These are phyloP conservation scores for Macrophya annulata DNA, from an alignment of 2,888 invertebrate species.

Conservation along the genomic window DNA sequence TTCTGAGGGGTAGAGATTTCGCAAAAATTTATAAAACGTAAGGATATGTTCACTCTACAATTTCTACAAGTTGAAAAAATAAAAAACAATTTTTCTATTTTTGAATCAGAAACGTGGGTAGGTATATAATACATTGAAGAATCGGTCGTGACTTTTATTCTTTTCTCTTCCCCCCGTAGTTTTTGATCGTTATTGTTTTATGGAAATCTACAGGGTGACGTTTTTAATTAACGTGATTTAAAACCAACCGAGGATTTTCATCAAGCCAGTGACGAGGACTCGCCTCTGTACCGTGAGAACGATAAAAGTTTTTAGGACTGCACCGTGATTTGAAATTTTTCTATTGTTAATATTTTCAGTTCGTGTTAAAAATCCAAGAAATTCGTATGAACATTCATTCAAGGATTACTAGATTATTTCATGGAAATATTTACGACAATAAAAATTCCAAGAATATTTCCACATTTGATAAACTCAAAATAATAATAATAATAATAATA, in stretches of 20 bases:
- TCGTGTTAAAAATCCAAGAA: constrained; percentile 21
- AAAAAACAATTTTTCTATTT: neutral
- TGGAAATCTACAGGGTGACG: constrained; percentile 68
- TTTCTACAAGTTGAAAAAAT: neutral
- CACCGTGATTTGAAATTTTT: constrained; percentile 49
- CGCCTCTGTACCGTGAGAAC: constrained; percentile 62
- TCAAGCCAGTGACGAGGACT: constrained; percentile 12
- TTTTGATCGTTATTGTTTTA: constrained; percentile 57
- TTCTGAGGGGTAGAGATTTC: neutral
- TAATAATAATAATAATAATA: no score
- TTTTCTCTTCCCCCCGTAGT: neutral
- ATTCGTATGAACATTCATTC: constrained; percentile 59
- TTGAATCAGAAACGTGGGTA: neutral
- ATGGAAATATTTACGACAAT: constrained; percentile 54
- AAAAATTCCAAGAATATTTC: constrained; percentile 40
- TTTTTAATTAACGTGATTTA: constrained; percentile 72
- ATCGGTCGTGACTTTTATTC: neutral
- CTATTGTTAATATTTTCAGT: constrained; percentile 42
- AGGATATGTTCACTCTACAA: neutral
- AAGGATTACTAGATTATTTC: constrained; percentile 58
- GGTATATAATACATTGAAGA: neutral
- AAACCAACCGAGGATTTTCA: constrained; percentile 60
- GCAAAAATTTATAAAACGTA: neutral
- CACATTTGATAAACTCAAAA: constrained; percentile 14
- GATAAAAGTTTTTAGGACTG: constrained; percentile 68